Percentiles rank a stretch among this genome's conserved stretches.
Evolutionary conservation across 2,888 invertebrate genomes (phyloP).

Genomic region (Drosophila anomalata): DNA sequence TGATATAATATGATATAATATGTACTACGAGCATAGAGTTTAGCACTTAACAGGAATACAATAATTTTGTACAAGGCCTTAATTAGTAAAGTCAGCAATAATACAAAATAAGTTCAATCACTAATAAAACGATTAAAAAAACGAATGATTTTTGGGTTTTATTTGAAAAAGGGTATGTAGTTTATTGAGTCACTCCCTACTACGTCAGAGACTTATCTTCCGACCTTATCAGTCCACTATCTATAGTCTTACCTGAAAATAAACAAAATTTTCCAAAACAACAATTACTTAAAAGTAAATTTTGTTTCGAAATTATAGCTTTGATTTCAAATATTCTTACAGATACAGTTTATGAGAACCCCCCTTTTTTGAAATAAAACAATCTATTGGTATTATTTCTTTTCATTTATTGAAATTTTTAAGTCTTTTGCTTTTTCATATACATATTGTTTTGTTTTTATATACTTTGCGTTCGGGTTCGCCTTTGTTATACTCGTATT

Average conservation of each 20-base stretch:
- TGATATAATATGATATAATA: conserved; percentile 24
- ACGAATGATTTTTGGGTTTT: not conserved
- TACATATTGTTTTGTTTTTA: conserved; percentile 60
- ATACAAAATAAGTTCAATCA: conserved; percentile 74
- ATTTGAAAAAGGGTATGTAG: not conserved
- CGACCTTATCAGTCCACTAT: too few species aligned
- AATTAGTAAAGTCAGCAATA: conserved; percentile 80
- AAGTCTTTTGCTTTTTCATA: conserved; percentile 73
- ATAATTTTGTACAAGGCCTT: conserved; percentile 79
- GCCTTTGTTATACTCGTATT: conserved; percentile 50
- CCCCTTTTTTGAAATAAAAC: not conserved
- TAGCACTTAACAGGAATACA: conserved; percentile 70
- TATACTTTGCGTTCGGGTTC: conserved; percentile 39
- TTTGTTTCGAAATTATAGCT: too few species aligned
- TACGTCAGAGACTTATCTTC: too few species aligned
- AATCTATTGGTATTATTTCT: conserved; percentile 70
- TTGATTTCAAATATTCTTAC: too few species aligned
- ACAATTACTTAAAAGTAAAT: not conserved
- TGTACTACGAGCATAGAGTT: conserved; percentile 68
- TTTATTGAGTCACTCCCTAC: not conserved
- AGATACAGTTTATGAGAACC: too few species aligned
- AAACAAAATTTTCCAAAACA: too few species aligned
- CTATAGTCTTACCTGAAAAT: too few species aligned
- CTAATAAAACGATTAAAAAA: conserved; percentile 61
- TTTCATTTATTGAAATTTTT: conserved; percentile 80